phyloP scores from a whole-genome alignment of 2,797 vertebrate species.

The Thalassophryne amazonica region DNA sequence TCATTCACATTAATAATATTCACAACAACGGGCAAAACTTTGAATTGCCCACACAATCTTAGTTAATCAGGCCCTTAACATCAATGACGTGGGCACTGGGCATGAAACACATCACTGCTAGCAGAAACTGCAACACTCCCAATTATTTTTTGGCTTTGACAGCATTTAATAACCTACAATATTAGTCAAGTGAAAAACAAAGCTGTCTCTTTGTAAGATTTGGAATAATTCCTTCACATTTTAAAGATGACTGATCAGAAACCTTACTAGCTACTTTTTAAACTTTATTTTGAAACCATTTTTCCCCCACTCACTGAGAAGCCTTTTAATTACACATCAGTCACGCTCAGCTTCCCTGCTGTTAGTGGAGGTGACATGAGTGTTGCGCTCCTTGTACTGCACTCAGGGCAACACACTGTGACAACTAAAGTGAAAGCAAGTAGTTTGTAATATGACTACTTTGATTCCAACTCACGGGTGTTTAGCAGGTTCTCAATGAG shows the following conservation, averaged over 20 bases:
- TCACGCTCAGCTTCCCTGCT: constrained; percentile 46
- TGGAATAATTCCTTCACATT: too few relatives aligned
- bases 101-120: too few relatives aligned
- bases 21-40: too few relatives aligned
- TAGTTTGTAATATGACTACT: constrained; percentile 8
- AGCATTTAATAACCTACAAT: too few relatives aligned
- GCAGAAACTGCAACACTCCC: too few relatives aligned
- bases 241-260: constrained; percentile 6
- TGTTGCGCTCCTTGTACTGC: constrained; percentile 27
- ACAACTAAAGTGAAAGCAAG: constrained; percentile 26
- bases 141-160: too few relatives aligned
- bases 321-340: constrained; percentile 53
- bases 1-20: too few relatives aligned
- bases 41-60: too few relatives aligned
- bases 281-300: constrained; percentile 26
- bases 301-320: constrained; percentile 11
- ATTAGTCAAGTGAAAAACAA: too few relatives aligned
- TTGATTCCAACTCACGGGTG: not conserved
- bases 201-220: too few relatives aligned
- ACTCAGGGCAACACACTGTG: constrained; percentile 12
- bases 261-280: not conserved
- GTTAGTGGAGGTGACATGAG: constrained; percentile 33
- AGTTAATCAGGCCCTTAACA: too few relatives aligned
- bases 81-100: too few relatives aligned
- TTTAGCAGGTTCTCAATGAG: constrained; percentile 17